These are phyloP conservation scores for Lycophotia porphyrea DNA, from an alignment of 2,888 invertebrate species.

Conservation along the genomic window DNA sequence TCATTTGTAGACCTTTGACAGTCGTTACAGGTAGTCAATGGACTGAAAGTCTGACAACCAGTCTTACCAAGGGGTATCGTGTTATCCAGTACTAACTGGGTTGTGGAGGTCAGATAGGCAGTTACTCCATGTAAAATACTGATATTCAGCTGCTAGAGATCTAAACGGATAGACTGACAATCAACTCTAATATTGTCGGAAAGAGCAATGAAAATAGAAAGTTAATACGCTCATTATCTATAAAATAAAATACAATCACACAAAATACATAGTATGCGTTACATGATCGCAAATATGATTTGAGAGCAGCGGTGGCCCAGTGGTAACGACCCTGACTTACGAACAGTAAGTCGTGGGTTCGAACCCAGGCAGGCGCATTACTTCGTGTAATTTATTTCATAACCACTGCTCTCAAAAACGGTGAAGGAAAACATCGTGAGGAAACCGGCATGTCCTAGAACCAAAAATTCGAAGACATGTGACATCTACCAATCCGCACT, in stretches of 20 bases:
- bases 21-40: neutral
- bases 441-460: too few species aligned
- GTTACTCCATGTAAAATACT: neutral
- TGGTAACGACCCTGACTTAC: too few species aligned
- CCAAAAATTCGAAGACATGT: too few species aligned
- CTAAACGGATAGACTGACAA: neutral
- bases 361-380: too few species aligned
- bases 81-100: too few species aligned
- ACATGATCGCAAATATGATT: neutral
- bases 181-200: neutral
- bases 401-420: too few species aligned
- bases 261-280: neutral
- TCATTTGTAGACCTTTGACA: neutral
- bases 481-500: too few species aligned
- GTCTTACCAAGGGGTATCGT: neutral
- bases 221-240: neutral
- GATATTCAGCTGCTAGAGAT: neutral
- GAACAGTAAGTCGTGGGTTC: too few species aligned
- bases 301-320: too few species aligned
- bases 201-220: neutral
- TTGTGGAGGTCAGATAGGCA: too few species aligned
- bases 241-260: neutral
- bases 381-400: too few species aligned
- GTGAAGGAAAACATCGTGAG: too few species aligned
- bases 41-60: neutral